phyloP scores from a whole-genome alignment of 2,113 vertebrate species.

The Sorex araneus region DNA sequence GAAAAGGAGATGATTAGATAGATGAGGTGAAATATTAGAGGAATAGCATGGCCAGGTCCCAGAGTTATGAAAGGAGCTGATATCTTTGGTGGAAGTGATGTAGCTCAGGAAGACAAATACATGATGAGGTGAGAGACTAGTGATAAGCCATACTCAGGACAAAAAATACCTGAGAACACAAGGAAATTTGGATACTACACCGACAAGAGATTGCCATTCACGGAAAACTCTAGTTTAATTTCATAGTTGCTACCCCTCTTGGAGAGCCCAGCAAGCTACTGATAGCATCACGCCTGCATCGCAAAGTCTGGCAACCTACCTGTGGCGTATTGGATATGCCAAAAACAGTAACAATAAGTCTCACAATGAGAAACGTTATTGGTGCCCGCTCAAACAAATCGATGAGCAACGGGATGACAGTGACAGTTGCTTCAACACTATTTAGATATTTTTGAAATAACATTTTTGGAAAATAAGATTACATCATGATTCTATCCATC shows the following conservation, averaged over 20 bases:
- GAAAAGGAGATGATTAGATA: not conserved
- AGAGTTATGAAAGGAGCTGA: not conserved
- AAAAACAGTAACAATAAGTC: too few species aligned
- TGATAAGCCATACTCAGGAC: accelerated
- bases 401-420: too few species aligned
- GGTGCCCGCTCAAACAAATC: too few species aligned
- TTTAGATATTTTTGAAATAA: not conserved
- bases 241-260: too few species aligned
- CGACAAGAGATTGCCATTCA: accelerated
- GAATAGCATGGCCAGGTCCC: not conserved
- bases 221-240: not conserved
- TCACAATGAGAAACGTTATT: too few species aligned
- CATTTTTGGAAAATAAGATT: not conserved
- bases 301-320: too few species aligned
- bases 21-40: not conserved
- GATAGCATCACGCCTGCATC: too few species aligned
- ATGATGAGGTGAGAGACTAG: not conserved
- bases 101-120: not conserved
- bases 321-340: too few species aligned
- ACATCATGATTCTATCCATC: not conserved
- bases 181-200: not conserved
- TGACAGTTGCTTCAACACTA: too few species aligned
- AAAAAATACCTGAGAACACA: accelerated
- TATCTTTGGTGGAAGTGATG: not conserved
- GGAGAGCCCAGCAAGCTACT: too few species aligned